Conservation (phyloP, 53 echinoderm and acorn worm species). For the Luidia sarsii region DNA sequence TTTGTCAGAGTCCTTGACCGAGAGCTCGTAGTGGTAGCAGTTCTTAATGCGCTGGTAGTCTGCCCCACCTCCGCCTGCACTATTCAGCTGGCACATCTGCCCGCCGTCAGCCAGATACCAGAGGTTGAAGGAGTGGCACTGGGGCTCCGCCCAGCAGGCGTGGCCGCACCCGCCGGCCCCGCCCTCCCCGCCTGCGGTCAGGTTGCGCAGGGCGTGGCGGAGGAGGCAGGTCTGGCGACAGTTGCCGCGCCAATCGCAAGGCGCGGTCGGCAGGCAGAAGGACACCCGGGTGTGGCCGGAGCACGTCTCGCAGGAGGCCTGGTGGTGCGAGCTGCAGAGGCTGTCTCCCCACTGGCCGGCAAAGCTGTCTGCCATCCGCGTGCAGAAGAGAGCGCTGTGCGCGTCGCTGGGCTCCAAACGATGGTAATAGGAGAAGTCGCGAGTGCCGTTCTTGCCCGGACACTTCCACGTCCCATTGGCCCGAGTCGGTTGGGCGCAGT, state of each 20-base stretch:
- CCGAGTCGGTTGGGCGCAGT: no score
- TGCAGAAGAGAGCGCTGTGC: no score
- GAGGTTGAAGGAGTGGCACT: neutral
- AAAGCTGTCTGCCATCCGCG: no score
- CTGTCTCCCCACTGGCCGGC: neutral
- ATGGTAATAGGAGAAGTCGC: no score
- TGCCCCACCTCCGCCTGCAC: neutral
- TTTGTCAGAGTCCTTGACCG: no score
- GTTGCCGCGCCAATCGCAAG: neutral
- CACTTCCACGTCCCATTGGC: no score
- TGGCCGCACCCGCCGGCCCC: neutral
- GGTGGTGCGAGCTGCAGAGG: neutral
- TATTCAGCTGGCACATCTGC: slow-evolving; percentile 1
- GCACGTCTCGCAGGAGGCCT: neutral
- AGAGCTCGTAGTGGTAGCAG: no score
- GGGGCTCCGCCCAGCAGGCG: neutral
- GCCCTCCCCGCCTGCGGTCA: no score
- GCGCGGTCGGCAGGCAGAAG: neutral
- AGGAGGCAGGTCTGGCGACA: neutral
- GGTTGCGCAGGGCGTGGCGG: slow-evolving; percentile 14
- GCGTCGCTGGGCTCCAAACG: no score
- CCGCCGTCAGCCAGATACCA: neutral
- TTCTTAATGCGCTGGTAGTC: no score
- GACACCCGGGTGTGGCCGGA: no score
- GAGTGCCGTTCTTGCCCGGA: no score